Percentiles rank a stretch among this genome's conserved stretches.
Evolutionary conservation across 2,888 invertebrate species (phyloP).

Genomic region (Volucella inanis): DNA sequence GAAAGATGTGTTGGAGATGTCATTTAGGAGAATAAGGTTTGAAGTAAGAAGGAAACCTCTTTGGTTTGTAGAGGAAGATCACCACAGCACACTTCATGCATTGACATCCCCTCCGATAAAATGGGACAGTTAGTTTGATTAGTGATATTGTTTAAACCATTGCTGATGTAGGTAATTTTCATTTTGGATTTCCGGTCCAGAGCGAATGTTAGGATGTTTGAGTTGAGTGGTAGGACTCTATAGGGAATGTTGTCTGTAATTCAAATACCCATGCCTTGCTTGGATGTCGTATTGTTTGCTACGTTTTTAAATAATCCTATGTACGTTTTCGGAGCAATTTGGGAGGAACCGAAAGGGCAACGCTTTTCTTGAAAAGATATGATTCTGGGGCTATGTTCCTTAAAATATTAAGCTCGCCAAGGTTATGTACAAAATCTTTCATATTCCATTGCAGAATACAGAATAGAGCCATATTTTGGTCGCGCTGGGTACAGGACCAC

Average conservation of each 20-base stretch:
- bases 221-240: constrained; percentile 4
- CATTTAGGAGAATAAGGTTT: no score
- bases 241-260: constrained; percentile 28
- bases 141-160: no score
- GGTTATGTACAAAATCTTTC: constrained; percentile 31
- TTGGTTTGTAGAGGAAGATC: no score
- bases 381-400: constrained; percentile 8
- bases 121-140: no score
- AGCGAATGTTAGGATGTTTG: constrained; percentile 16
- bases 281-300: constrained; percentile 2
- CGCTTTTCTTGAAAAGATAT: constrained; percentile 36
- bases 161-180: constrained; percentile 11
- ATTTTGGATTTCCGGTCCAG: neutral
- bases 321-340: constrained; percentile 13
- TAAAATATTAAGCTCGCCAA: constrained; percentile 32
- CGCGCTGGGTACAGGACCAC: neutral
- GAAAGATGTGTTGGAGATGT: no score
- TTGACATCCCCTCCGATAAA: no score
- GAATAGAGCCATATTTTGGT: neutral
- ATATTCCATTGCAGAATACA: constrained; percentile 15
- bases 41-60: no score
- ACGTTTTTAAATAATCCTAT: constrained; percentile 13
- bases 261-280: constrained; percentile 31
- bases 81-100: no score
- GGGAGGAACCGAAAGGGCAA: neutral